Base-by-base conservation (phyloP, 2,888 invertebrate species). In the Azorinus chamasolen region DNA sequence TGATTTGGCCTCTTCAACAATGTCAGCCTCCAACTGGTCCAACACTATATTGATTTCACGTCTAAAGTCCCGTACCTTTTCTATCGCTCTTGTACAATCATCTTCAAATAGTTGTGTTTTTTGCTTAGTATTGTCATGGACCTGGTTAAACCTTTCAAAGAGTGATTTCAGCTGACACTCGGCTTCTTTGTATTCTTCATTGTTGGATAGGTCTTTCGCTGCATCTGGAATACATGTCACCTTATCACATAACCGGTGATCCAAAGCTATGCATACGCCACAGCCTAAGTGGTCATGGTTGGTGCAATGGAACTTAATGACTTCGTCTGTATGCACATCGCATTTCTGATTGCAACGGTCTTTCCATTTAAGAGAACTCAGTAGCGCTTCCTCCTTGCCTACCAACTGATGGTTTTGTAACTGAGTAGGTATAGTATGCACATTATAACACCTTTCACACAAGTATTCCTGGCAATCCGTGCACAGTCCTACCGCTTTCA, bases 201-300 rank as follows among this genome's bases (percentile, higher is more conserved):
- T 25, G 16, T 8, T 25, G 25, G 10, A 22, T 1, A 16, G 24
- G 4, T 51, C 6, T 6, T 25, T 18, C 12, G 53, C 25, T 32
- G 32, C 22, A 32, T 4, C 4, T 10, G 53, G 63, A 10, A 64
- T 64, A n/a, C 54, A 64, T 12, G 20, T 54, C 14, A 64, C 41
- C 18, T 53, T 20, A 10, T 32, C 32, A 20, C 63, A 64, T 8
- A 45, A 12, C 41, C 45, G 25, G 27, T 64, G 63, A 3, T 53
- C 24, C 6, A 64, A 25, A 5, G 63, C 45, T 14, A 64, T 32
- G 25, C 63, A 64, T 1, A 54, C 54, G 24, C 25, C 4, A 27
- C 63, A 64, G 14, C 22, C 63, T 1, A 64, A 45, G 25, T 43
- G 24, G n/a, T 54, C 45, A 41, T 64, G 63, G 25, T 5, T 16